A percentile compares a stretch with the other conserved stretches of the same genome.
These are phyloP conservation scores for Geotrypetes seraphini DNA, from an alignment of 2,797 vertebrate species.

Conservation along the genomic window DNA sequence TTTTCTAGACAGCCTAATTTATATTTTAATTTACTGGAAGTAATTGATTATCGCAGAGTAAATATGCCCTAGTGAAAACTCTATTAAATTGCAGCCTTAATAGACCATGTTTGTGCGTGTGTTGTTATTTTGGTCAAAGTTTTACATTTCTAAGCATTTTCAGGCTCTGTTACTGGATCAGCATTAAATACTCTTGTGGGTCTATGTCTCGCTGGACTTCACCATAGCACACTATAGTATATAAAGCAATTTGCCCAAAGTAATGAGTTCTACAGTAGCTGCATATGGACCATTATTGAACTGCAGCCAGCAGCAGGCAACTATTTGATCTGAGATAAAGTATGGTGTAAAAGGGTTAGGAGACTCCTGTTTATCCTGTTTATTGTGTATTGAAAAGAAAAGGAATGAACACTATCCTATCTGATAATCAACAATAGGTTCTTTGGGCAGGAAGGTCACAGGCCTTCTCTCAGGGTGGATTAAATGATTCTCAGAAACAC, in stretches of 20 bases:
- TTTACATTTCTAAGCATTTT: constrained; percentile 42
- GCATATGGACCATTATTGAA: constrained; percentile 32
- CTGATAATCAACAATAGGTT: neutral
- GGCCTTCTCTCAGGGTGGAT: neutral
- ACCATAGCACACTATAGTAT: constrained; percentile 33
- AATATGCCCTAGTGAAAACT: constrained; percentile 41
- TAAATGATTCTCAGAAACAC: constrained; percentile 13
- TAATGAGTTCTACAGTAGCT: constrained; percentile 50
- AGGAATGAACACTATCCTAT: constrained; percentile 6
- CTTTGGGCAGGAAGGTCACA: neutral
- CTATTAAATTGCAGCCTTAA: constrained; percentile 39
- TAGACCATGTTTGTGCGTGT: constrained; percentile 7
- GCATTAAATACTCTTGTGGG: constrained; percentile 47
- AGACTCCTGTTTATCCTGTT: constrained; percentile 4
- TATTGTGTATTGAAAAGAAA: neutral
- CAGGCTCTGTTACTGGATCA: constrained; percentile 51
- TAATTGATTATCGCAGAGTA: constrained; percentile 49
- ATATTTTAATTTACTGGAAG: constrained; percentile 46
- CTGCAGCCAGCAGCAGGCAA: constrained; percentile 36
- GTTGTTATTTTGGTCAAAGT: constrained; percentile 17
- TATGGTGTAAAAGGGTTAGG: neutral
- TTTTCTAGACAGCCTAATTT: constrained; percentile 32
- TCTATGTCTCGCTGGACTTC: constrained; percentile 35
- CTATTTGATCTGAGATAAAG: constrained; percentile 22
- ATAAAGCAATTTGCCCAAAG: constrained; percentile 52